Evolutionary conservation across 2,797 vertebrate species (phyloP).

Genomic region (Enteromius viviparus): DNA sequence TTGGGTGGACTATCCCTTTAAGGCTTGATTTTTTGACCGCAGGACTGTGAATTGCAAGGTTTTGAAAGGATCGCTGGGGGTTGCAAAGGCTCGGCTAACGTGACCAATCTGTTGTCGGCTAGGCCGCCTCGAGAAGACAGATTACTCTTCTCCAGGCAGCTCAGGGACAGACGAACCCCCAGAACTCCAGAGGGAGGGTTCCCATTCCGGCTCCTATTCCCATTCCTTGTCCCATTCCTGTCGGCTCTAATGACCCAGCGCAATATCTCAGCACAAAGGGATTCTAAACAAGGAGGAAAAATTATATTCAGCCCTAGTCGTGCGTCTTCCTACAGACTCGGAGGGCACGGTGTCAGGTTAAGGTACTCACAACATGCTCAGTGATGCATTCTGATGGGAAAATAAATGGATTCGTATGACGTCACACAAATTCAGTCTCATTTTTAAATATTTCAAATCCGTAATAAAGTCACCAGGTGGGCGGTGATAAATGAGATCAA

Average conservation of each 20-base stretch:
- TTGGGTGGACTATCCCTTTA: conserved; percentile 25
- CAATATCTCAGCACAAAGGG: conserved; percentile 48
- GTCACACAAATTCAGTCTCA: conserved; percentile 7
- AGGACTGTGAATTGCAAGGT: conserved; percentile 30
- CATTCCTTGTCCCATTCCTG: conserved; percentile 40
- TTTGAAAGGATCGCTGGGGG: conserved; percentile 40
- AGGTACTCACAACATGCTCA: conserved; percentile 29
- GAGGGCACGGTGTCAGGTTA: conserved; percentile 20
- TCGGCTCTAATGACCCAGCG: conserved; percentile 45
- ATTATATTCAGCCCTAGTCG: conserved; percentile 45
- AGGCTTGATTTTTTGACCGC: conserved; percentile 34
- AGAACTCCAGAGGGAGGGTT: conserved; percentile 61
- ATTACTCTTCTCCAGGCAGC: conserved; percentile 54
- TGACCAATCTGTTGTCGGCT: conserved; percentile 64
- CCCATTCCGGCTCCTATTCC: conserved; percentile 46
- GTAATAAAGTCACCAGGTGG: background rate
- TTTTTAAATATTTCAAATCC: conserved; percentile 5
- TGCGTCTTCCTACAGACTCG: conserved; percentile 42
- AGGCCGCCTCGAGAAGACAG: conserved; percentile 59
- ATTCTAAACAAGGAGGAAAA: conserved; percentile 47
- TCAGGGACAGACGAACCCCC: conserved; percentile 47
- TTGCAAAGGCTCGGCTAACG: conserved; percentile 44
- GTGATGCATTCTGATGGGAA: conserved; percentile 38
- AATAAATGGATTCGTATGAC: conserved; percentile 5
- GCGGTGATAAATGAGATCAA: conserved; percentile 8